A percentile compares a stretch with the other conserved stretches of the same genome.
phyloP scores from a whole-genome alignment of 2,888 invertebrate genomes.

The Ferdinandea cuprea region DNA sequence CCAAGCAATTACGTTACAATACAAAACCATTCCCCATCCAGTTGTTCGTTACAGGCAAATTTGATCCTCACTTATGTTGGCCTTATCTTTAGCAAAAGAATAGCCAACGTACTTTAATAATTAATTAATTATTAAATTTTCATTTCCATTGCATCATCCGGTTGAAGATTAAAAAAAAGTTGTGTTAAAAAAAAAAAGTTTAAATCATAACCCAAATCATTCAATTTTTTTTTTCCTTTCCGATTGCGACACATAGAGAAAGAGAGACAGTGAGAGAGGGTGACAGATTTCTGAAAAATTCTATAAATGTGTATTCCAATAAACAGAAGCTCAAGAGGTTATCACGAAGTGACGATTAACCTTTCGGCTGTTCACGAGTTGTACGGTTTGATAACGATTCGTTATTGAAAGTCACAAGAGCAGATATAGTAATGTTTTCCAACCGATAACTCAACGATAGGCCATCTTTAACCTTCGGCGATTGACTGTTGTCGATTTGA shows the following conservation, averaged over 20 bases:
- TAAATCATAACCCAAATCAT: constrained; percentile 18
- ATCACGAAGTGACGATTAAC: constrained; percentile 66
- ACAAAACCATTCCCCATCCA: too few species aligned
- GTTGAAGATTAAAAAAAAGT: constrained; percentile 33
- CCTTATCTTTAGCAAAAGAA: too few species aligned
- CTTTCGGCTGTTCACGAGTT: constrained; percentile 58
- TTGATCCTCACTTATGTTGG: too few species aligned
- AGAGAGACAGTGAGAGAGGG: background rate
- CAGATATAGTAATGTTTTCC: constrained; percentile 4
- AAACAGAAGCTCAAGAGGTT: constrained; percentile 65
- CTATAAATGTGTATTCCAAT: constrained; percentile 12
- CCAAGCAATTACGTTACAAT: too few species aligned
- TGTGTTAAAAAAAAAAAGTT: background rate
- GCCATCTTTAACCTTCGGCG: constrained; percentile 38
- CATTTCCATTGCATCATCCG: constrained; percentile 25
- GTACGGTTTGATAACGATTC: constrained; percentile 37
- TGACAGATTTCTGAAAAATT: background rate
- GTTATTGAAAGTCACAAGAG: constrained; percentile 25
- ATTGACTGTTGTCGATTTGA: constrained; percentile 25
- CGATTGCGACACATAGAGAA: constrained; percentile 26
- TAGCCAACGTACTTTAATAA: background rate
- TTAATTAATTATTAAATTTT: constrained; percentile 4
- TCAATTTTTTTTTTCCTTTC: constrained; percentile 2
- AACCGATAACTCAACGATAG: constrained; percentile 3
- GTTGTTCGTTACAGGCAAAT: too few species aligned